phyloP scores from a whole-genome alignment of 2,888 invertebrate genomes.

The Drosophila yooni region DNA sequence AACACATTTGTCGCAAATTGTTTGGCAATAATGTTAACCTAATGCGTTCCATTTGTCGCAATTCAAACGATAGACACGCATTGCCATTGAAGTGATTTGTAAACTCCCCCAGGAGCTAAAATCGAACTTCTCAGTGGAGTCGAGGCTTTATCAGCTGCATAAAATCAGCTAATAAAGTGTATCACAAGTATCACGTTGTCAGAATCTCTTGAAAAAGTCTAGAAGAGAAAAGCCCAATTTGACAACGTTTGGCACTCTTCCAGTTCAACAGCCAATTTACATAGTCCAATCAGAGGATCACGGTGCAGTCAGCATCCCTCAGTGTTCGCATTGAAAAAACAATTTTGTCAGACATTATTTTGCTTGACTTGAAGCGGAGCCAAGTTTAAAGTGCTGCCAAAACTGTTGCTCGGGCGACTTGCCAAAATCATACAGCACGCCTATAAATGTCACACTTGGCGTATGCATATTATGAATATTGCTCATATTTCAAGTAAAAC shows the following conservation, averaged over 20 bases:
- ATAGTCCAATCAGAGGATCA: conserved; percentile 10
- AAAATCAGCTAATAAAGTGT: conserved; percentile 1
- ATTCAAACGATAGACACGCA: conserved; percentile 72
- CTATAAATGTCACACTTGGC: conserved; percentile 52
- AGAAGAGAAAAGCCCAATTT: conserved; percentile 6
- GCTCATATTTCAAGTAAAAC: conserved; percentile 17
- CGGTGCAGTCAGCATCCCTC: conserved; percentile 10
- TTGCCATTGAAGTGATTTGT: conserved; percentile 66
- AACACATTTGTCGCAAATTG: conserved; percentile 79
- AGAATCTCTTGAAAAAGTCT: conserved; percentile 4
- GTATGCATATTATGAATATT: conserved; percentile 38
- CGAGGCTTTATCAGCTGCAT: conserved; percentile 9
- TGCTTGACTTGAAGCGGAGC: conserved; percentile 45
- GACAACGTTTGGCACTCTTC: conserved; percentile 17
- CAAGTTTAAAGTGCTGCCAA: conserved; percentile 60
- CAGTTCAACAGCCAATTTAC: conserved; percentile 41
- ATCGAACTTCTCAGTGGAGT: conserved; percentile 5
- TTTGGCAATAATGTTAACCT: conserved; percentile 80
- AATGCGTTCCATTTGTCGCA: conserved; percentile 81
- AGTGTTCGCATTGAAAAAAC: conserved; percentile 51
- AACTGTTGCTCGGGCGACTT: conserved; percentile 34
- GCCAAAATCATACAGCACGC: conserved; percentile 31
- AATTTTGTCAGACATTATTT: conserved; percentile 56
- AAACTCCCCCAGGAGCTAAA: conserved; percentile 38
- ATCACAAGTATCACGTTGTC: not conserved